A percentile compares a stretch with the other conserved stretches of the same genome.
phyloP scores from a whole-genome alignment of 1,140 invertebrate genomes.

The Frieseomelitta varia region DNA sequence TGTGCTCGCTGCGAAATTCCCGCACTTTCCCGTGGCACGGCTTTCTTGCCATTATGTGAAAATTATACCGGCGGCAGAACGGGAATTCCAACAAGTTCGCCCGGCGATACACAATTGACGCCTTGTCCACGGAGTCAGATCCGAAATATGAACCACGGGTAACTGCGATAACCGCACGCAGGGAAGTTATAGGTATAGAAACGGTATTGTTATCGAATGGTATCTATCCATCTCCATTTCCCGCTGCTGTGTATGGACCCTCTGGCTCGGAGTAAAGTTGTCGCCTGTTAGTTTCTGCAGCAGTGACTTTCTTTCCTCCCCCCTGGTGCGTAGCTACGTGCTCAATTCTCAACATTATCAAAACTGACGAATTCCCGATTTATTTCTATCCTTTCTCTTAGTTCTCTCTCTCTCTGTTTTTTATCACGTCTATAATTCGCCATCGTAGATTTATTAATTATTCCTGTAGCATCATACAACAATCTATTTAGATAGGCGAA shows the following conservation, averaged over 20 bases:
- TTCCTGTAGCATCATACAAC: no score
- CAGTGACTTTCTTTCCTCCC: constrained; percentile 23
- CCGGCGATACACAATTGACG: constrained; percentile 11
- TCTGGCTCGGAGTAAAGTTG: constrained; percentile 22
- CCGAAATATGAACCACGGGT: constrained; percentile 22
- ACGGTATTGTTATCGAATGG: constrained; percentile 49
- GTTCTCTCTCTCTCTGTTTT: background rate
- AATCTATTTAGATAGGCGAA: no score
- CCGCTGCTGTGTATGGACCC: constrained; percentile 2
- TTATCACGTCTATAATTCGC: background rate
- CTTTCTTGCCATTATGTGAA: background rate
- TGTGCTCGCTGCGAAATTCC: background rate
- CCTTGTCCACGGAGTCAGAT: constrained; percentile 4
- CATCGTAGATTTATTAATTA: no score
- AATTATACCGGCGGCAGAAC: background rate
- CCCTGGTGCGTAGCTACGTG: no score
- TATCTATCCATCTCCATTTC: constrained; percentile 53
- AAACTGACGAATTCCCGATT: background rate
- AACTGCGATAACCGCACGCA: constrained; percentile 41
- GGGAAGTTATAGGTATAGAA: constrained; percentile 36
- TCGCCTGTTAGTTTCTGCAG: constrained; percentile 36
- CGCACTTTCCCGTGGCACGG: background rate
- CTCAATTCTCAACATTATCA: background rate
- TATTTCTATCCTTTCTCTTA: background rate
- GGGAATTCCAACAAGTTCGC: background rate